Evolutionary conservation across 2,888 invertebrate species (phyloP).

Genomic region (Pocota personata): DNA sequence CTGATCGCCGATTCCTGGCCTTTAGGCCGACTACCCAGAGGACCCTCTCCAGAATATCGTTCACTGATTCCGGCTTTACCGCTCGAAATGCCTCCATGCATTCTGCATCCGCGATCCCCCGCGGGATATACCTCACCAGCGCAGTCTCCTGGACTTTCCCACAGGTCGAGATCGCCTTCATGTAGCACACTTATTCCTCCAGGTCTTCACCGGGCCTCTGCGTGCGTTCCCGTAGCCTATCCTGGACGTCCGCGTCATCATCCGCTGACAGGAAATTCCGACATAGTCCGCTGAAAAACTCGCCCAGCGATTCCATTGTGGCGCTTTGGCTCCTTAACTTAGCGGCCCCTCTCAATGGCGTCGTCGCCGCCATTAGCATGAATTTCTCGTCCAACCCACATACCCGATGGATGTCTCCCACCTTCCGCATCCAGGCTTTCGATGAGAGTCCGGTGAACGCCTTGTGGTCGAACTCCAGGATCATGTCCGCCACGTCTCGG

Average conservation of each 20-base stretch:
- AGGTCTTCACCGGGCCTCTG: neutral
- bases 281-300: too few relatives aligned
- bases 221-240: neutral
- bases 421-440: neutral
- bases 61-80: neutral
- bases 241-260: neutral
- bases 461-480: neutral
- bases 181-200: constrained; percentile 13
- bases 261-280: neutral
- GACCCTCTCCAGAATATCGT: neutral
- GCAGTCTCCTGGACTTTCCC: neutral
- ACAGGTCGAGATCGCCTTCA: neutral
- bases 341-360: neutral
- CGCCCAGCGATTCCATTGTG: too few relatives aligned
- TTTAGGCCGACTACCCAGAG: neutral
- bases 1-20: neutral
- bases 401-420: neutral
- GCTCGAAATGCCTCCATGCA: constrained; percentile 17
- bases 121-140: neutral
- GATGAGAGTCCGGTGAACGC: neutral
- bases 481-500: neutral
- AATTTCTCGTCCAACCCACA: constrained; percentile 12
- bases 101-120: neutral
- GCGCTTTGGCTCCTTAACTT: too few relatives aligned
- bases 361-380: constrained; percentile 13